phyloP scores from a whole-genome alignment of 1,140 invertebrate species.

The Tetragonula clypearis region DNA sequence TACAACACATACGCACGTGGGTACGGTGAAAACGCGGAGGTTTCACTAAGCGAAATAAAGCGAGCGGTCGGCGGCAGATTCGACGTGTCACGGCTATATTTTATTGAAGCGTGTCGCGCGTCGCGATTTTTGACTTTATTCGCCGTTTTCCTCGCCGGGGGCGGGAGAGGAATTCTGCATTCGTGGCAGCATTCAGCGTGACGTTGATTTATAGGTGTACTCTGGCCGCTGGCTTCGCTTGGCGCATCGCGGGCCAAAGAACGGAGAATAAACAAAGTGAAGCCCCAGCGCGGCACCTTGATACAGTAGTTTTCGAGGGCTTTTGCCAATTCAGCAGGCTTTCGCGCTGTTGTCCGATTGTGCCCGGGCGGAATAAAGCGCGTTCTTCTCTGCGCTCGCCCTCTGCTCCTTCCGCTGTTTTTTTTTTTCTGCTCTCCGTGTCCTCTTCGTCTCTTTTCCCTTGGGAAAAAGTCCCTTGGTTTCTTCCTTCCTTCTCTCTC shows the following conservation, averaged over 20 bases:
- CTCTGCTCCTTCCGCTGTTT: background rate
- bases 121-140: slow-evolving; percentile 3
- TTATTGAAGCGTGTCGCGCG: background rate
- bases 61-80: background rate
- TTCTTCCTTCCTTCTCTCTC: background rate
- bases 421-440: too few species aligned
- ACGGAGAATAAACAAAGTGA: slow-evolving; percentile 57
- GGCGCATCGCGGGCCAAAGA: background rate
- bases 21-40: too few species aligned
- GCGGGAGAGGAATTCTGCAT: too few species aligned
- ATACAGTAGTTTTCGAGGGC: slow-evolving; percentile 57
- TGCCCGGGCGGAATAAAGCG: slow-evolving; percentile 54
- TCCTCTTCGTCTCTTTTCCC: background rate
- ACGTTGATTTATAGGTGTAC: slow-evolving; percentile 57
- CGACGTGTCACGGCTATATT: background rate
- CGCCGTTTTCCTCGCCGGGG: background rate
- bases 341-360: slow-evolving; percentile 49
- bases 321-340: slow-evolving; percentile 62
- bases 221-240: background rate
- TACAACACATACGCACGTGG: too few species aligned
- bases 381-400: background rate
- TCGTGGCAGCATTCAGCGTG: slow-evolving; percentile 33
- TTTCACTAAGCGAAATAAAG: background rate
- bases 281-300: slow-evolving; percentile 43
- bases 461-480: background rate